Evolutionary conservation across 2,888 invertebrate genomes (phyloP), one percentile per base, ranked within the genome.

Genomic region (Helicoverpa assulta): DNA sequence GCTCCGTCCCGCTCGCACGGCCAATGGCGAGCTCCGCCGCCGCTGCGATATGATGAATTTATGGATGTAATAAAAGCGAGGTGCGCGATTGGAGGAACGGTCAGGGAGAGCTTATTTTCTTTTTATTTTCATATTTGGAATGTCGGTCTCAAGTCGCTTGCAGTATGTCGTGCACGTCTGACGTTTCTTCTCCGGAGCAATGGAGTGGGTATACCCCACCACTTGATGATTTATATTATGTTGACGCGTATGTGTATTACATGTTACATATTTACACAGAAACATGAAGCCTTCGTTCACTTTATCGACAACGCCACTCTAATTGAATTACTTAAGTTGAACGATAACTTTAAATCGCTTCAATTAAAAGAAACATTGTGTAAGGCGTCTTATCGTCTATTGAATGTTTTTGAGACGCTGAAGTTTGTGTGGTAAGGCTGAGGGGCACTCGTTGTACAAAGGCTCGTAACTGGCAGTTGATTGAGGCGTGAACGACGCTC

Each of bases 61-160:
- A 97, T 97, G 97, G 97, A 97, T 97, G 97, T 97, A 97, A 97
- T 97, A 97, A 97, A 96, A 96, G 95, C 95, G 95, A 94, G 96
- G 95, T 95, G 94, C 96, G 96, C 96, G 96, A 97, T 97, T 97
- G 97, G 97, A 96, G 95, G 96, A 96, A 83, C 92, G 92, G 92
- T 90, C 92, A 94, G 92, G 89, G 93, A 90, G 93, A 93, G 94
- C 94, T 95, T 95, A 96, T 96, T 95, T 95, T 95, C 95, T 96
- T 95, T 95, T 95, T 95, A 95, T 95, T 95, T 95, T 96, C 95
- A 96, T 96, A 95, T 95, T 91, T 93, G 93, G 90, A 92, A 92
- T 92, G 92, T 93, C 88, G 92, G 89, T 91, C 92, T 93, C 85
- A 92, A 93, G 93, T 89, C 88, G 88, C 86, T 88, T 89, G 88